phyloP scores from a whole-genome alignment of 2,888 invertebrate genomes.

The Euplexia lucipara region DNA sequence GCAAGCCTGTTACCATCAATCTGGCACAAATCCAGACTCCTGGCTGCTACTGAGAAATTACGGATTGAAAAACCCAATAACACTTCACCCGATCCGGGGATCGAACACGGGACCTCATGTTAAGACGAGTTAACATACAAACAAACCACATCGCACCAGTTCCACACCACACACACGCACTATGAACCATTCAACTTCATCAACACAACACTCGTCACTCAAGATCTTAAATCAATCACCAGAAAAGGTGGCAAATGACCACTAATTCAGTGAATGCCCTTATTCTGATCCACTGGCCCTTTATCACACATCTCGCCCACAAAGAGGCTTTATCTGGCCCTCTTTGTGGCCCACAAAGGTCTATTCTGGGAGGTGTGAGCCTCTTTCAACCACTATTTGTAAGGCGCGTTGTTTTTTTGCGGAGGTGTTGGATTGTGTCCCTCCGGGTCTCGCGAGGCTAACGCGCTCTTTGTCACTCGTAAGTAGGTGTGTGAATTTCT shows the following conservation, averaged over 20 bases:
- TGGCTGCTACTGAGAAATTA: too few species aligned
- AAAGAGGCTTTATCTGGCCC: conserved; percentile 70
- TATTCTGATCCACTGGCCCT: conserved; percentile 59
- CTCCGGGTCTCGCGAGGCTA: conserved; percentile 33
- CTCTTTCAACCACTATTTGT: conserved; percentile 60
- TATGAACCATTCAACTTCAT: conserved; percentile 16
- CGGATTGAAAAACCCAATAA: too few species aligned
- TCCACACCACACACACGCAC: too few species aligned
- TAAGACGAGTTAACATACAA: not conserved
- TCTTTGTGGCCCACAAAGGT: conserved; percentile 73
- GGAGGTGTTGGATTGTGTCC: conserved; percentile 63
- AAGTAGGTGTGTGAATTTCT: conserved; percentile 65
- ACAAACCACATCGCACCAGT: not conserved
- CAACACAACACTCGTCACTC: conserved; percentile 42
- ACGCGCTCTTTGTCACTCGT: conserved; percentile 29
- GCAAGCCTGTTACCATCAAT: too few species aligned
- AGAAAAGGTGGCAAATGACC: conserved; percentile 63
- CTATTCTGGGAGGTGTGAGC: conserved; percentile 77
- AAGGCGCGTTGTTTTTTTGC: conserved; percentile 58
- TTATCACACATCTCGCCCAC: conserved; percentile 58
- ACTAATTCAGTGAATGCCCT: conserved; percentile 64
- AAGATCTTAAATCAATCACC: conserved; percentile 48
- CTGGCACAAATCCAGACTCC: too few species aligned
- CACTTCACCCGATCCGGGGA: too few species aligned
- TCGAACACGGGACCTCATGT: too few species aligned